A percentile compares a stretch with the other conserved stretches of the same genome.
Conservation (phyloP, 1,140 invertebrate genomes). For the Drosophila repletoides region DNA sequence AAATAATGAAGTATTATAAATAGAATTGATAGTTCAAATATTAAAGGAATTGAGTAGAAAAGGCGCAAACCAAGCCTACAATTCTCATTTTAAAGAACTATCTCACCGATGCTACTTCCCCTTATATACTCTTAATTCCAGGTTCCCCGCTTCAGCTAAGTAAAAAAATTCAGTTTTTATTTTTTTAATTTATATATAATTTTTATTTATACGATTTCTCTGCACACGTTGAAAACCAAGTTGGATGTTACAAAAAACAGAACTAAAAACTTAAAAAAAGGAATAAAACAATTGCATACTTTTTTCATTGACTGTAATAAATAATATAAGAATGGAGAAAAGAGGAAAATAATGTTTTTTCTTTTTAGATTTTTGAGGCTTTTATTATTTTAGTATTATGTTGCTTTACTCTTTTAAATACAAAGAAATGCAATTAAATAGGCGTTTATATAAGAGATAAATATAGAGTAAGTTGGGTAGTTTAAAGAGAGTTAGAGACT, state of each 20-base stretch:
- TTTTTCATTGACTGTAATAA: constrained; percentile 5
- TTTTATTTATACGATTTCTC: constrained; percentile 77
- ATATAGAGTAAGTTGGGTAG: constrained; percentile 27
- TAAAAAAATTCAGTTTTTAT: background rate
- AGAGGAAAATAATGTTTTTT: constrained; percentile 21
- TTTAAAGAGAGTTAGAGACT: constrained; percentile 7
- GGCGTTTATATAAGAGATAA: constrained; percentile 50
- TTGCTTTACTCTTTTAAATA: constrained; percentile 64
- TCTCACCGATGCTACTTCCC: too few species aligned
- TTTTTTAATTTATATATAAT: constrained; percentile 68
- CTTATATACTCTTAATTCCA: background rate
- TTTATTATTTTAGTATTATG: constrained; percentile 63
- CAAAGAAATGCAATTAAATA: constrained; percentile 73
- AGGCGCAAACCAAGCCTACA: too few species aligned
- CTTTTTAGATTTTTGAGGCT: constrained; percentile 23
- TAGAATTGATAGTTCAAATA: too few species aligned
- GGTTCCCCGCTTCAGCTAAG: too few species aligned
- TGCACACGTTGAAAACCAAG: constrained; percentile 57
- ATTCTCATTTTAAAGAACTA: too few species aligned
- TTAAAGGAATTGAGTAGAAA: too few species aligned
- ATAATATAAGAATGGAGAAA: background rate
- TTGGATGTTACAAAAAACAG: constrained; percentile 13
- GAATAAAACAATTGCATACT: background rate
- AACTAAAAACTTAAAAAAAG: background rate
- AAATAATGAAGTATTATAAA: too few species aligned